Conservation (phyloP, 2,797 vertebrate species). For the Artibeus jamaicensis region DNA sequence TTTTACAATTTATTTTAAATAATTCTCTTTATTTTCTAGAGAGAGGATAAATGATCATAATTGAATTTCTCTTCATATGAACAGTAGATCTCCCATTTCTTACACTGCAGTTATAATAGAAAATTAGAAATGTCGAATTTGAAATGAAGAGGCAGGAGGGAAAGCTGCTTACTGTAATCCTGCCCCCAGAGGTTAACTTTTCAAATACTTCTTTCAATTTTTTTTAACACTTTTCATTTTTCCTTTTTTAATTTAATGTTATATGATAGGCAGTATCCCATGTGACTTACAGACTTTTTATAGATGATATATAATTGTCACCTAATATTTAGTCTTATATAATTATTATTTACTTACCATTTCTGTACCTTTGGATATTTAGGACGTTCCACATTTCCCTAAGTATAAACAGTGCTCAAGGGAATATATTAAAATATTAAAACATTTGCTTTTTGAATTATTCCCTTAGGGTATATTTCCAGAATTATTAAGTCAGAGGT, state of each 20-base stretch:
- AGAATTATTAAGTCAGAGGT: constrained; percentile 12
- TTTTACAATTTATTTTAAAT: not conserved
- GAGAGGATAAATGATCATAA: not conserved
- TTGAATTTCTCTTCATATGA: not conserved
- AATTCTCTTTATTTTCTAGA: constrained; percentile 33
- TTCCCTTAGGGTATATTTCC: constrained; percentile 1
- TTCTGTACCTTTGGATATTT: not conserved
- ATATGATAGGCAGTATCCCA: not conserved
- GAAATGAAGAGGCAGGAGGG: not conserved
- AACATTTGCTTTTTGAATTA: constrained; percentile 26
- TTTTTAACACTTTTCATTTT: not conserved
- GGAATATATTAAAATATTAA: not conserved
- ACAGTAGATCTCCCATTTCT: not conserved
- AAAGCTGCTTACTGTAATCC: not conserved
- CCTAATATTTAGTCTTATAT: not conserved
- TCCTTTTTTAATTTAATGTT: not conserved
- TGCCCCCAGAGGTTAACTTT: not conserved
- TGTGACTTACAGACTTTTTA: not conserved
- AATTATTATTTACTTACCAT: not conserved
- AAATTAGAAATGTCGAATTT: not conserved
- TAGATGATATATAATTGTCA: not conserved
- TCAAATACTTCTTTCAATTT: not conserved
- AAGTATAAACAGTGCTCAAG: not conserved
- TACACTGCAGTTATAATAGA: not conserved
- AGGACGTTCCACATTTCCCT: not conserved